Conservation (phyloP, 2,113 vertebrate species). For the Strix uralensis region DNA sequence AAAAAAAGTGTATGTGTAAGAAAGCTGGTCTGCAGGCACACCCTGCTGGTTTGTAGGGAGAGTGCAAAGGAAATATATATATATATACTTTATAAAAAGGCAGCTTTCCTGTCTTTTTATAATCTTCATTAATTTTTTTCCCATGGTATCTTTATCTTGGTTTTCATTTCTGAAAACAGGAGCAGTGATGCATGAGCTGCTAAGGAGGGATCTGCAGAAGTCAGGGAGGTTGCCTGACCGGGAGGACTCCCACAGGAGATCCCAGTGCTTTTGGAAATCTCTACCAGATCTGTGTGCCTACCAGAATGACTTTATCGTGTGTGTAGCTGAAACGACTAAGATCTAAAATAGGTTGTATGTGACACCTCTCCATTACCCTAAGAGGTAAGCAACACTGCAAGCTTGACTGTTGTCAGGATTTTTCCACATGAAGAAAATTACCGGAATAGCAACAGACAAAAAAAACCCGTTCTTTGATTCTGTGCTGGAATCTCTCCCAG, state of each 20-base stretch:
- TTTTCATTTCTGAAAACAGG: neutral
- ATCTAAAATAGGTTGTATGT: neutral
- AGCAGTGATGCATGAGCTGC: neutral
- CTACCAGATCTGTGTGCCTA: neutral
- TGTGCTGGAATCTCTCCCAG: conserved; percentile 8
- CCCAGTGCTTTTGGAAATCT: neutral
- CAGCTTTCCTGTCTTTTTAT: neutral
- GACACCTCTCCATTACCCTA: neutral
- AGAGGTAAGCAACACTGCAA: neutral
- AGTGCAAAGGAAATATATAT: conserved; percentile 42
- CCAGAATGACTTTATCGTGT: accelerated
- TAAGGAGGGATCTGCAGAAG: neutral
- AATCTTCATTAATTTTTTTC: neutral
- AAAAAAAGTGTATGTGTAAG: neutral
- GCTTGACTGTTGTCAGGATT: accelerated
- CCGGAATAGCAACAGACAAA: neutral
- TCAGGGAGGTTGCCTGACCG: neutral
- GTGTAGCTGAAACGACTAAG: neutral
- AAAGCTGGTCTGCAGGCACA: conserved; percentile 58
- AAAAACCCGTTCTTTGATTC: neutral
- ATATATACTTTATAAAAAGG: neutral
- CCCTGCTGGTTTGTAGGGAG: conserved; percentile 66
- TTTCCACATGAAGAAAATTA: neutral
- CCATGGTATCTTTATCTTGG: neutral
- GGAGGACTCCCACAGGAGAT: neutral